Percentiles rank a stretch among this genome's conserved stretches.
Conservation (phyloP, 2,797 vertebrate genomes). For the Spea hammondii region DNA sequence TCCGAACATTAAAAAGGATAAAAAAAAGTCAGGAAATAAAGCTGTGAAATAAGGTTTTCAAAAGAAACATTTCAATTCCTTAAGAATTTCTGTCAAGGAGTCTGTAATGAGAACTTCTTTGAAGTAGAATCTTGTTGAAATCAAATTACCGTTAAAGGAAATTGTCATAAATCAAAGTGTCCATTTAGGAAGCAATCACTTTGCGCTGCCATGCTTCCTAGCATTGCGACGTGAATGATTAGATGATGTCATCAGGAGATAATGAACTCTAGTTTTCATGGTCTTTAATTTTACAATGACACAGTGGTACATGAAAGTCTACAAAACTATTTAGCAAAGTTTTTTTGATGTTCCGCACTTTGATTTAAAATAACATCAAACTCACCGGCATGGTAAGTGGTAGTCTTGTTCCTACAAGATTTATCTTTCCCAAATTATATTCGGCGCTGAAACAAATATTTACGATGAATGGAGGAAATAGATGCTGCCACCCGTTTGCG, state of each 20-base stretch:
- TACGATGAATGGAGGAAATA: too few species aligned
- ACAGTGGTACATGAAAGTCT: constrained; percentile 42
- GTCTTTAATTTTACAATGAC: constrained; percentile 41
- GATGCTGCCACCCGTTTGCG: too few species aligned
- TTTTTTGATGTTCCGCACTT: constrained; percentile 28
- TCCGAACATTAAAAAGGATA: constrained; percentile 8
- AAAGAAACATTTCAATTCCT: constrained; percentile 47
- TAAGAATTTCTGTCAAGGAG: constrained; percentile 35
- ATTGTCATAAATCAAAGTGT: constrained; percentile 53
- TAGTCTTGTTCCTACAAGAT: too few species aligned
- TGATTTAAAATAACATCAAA: background rate
- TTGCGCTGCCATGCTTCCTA: constrained; percentile 37
- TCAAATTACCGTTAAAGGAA: constrained; percentile 52
- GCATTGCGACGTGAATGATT: constrained; percentile 36
- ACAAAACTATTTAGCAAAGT: constrained; percentile 20
- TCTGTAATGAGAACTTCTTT: constrained; percentile 38
- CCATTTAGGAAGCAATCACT: constrained; percentile 53
- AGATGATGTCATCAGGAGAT: constrained; percentile 47
- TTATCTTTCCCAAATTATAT: too few species aligned
- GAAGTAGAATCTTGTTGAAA: constrained; percentile 49
- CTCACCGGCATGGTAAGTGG: too few species aligned
- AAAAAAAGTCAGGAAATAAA: constrained; percentile 30
- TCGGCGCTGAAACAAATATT: too few species aligned
- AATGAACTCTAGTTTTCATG: constrained; percentile 46
- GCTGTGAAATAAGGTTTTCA: constrained; percentile 40